phyloP scores from a whole-genome alignment of 2,797 vertebrate species.

The Erethizon dorsatum region DNA sequence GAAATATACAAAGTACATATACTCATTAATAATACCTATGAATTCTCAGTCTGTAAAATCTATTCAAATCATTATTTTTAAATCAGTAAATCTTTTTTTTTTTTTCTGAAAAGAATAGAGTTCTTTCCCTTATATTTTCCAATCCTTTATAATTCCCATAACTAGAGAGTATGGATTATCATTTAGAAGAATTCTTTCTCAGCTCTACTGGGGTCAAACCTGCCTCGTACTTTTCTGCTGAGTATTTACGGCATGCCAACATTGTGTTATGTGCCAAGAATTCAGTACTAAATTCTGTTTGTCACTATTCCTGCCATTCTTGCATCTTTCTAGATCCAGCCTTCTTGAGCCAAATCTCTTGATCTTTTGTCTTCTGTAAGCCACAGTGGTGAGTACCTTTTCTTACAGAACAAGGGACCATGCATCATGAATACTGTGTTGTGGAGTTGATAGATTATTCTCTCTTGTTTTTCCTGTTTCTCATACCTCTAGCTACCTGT shows the following conservation, averaged over 20 bases:
- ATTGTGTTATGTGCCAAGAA: not conserved
- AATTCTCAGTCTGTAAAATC: conserved; percentile 17
- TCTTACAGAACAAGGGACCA: not conserved
- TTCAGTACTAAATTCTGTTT: not conserved
- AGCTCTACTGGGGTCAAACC: not conserved
- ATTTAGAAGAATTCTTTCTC: conserved; percentile 50
- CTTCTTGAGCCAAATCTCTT: conserved; percentile 3
- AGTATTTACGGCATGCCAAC: not conserved
- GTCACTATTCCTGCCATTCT: not conserved
- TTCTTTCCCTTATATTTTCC: not conserved
- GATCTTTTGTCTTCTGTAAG: conserved; percentile 10
- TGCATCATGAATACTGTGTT: not conserved
- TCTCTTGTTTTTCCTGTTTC: not conserved
- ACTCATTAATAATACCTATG: not conserved
- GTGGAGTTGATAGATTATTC: not conserved
- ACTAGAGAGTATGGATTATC: not conserved
- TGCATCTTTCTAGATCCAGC: not conserved
- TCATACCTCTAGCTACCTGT: not conserved
- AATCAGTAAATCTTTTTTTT: conserved; percentile 42
- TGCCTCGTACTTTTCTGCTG: not conserved
- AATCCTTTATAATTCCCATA: not conserved
- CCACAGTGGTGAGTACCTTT: not conserved
- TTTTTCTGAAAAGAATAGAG: not conserved
- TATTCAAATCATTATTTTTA: not conserved
- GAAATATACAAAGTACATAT: not conserved